A percentile compares a stretch with the other conserved stretches of the same genome.
Evolutionary conservation across 2,888 invertebrate genomes (phyloP).

Genomic region (Junonia oenone): DNA sequence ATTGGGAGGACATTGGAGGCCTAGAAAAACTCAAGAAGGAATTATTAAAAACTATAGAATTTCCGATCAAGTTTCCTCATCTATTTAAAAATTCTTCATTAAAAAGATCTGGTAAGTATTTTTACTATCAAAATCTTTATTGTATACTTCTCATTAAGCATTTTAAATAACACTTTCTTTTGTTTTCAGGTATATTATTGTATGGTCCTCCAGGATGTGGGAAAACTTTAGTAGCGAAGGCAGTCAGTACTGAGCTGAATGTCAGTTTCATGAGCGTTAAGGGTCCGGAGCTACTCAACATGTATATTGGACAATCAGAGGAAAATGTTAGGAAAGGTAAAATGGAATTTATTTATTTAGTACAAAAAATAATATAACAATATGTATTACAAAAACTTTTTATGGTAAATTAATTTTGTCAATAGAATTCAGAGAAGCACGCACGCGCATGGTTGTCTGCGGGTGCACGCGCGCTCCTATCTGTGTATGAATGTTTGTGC

Average conservation of each 20-base stretch:
- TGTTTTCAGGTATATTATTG: constrained; percentile 90
- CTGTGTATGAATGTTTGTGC: too few species aligned
- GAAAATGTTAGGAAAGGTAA: constrained; percentile 96
- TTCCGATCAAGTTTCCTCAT: constrained; percentile 85
- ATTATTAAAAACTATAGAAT: constrained; percentile 91
- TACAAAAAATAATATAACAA: too few species aligned
- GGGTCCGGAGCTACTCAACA: constrained; percentile 97
- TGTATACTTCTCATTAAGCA: too few species aligned
- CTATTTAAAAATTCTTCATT: constrained; percentile 81
- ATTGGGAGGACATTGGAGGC: constrained; percentile 98
- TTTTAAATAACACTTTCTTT: too few species aligned
- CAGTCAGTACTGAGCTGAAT: constrained; percentile 98
- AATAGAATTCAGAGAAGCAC: too few species aligned
- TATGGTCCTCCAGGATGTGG: constrained; percentile 98
- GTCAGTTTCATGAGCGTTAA: constrained; percentile 99
- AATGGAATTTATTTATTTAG: too few species aligned
- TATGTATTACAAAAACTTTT: too few species aligned
- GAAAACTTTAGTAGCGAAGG: constrained; percentile 98
- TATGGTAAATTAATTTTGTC: too few species aligned
- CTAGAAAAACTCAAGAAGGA: constrained; percentile 92
- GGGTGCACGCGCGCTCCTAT: too few species aligned
- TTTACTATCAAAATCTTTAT: too few species aligned
- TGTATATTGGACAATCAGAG: constrained; percentile 99
- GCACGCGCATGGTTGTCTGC: too few species aligned
- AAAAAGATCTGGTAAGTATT: constrained; percentile 77